phyloP scores from a whole-genome alignment of 2,797 vertebrate genomes.

The Pseudochirops cupreus region DNA sequence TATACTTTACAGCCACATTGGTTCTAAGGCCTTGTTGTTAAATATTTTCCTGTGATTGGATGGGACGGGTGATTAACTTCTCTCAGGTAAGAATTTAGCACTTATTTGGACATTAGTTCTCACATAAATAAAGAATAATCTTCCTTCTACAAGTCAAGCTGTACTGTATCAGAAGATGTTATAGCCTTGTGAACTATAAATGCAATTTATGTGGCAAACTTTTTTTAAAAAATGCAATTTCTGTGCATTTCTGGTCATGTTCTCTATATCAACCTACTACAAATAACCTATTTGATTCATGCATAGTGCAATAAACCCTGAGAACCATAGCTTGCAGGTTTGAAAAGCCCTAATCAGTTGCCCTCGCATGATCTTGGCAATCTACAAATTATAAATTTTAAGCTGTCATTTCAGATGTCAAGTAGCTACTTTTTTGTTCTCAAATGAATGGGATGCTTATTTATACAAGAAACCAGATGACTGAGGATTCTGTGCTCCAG shows the following conservation, averaged over 20 bases:
- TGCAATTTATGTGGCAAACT: slow-evolving; percentile 12
- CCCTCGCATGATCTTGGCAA: slow-evolving; percentile 27
- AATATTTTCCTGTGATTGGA: background rate
- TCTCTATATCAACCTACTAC: slow-evolving; percentile 23
- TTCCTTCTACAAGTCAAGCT: background rate
- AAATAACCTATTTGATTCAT: slow-evolving; percentile 23
- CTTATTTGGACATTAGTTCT: background rate
- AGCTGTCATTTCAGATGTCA: slow-evolving; percentile 42
- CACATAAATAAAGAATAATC: background rate
- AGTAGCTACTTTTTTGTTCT: slow-evolving; percentile 35
- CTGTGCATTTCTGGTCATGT: background rate
- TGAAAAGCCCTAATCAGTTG: slow-evolving; percentile 34
- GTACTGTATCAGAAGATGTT: background rate
- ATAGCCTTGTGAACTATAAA: background rate
- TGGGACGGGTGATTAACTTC: background rate
- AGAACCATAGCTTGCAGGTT: slow-evolving; percentile 54
- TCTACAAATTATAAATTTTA: slow-evolving; percentile 46
- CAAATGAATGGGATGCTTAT: slow-evolving; percentile 19
- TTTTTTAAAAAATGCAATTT: background rate
- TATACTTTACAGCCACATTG: background rate
- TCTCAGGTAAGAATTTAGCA: slow-evolving; percentile 24
- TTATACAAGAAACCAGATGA: background rate
- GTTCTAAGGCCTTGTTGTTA: background rate
- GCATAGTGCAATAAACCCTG: slow-evolving; percentile 40
- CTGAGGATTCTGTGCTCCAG: slow-evolving; percentile 9